Evolutionary conservation across 2,113 vertebrate genomes (phyloP), one percentile per base, ranked within the genome.

Genomic region (Sinocyclocheilus rhinocerous): DNA sequence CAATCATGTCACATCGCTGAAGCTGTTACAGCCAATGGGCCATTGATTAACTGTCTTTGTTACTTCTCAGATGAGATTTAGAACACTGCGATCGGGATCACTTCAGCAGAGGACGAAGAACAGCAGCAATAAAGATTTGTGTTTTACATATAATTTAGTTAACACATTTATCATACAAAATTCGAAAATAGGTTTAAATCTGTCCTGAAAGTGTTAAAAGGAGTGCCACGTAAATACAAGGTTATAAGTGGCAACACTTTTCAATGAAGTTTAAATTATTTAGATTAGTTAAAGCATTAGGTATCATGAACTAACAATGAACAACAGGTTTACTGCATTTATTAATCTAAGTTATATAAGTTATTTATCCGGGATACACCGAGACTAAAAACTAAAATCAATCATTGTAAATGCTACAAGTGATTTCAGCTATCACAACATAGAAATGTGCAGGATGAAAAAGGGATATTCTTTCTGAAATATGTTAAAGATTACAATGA

Each of bases 21-120:
- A 79, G 79, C 15, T 7, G 83, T 76, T 83, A 76, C 73, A 85
- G 65, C 86, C 88, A 83, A 89, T 85, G 75, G 26, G 83, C 29
- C 87, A 87, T 89, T 87, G 81, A 87, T 88, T 90, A 87, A 81
- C 81, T 89, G 87, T 80, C 89, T 85, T 86, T 79, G 73, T 89
- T 89, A 86, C 84, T 86, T 77, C 81, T 86, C 70, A 82, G 69
- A 87, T 81, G 80, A 87, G 81, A 89, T 88, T 86, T 84, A 88
- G 84, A 24, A 84, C 11, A 48, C 55, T 20, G 63, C 26, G 45
- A 67, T 83, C 52, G n/a, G 63, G 70, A 77, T 77, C 82, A 85
- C 83, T 85, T 75, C 16, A 65, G 18, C 24, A 48, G 73, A 55
- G 61, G 61, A 65, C 10, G 26, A 55, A n/a, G 11, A 36, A 7